Base-by-base conservation (phyloP, 2,797 vertebrate genomes). In the Morelia viridis region DNA sequence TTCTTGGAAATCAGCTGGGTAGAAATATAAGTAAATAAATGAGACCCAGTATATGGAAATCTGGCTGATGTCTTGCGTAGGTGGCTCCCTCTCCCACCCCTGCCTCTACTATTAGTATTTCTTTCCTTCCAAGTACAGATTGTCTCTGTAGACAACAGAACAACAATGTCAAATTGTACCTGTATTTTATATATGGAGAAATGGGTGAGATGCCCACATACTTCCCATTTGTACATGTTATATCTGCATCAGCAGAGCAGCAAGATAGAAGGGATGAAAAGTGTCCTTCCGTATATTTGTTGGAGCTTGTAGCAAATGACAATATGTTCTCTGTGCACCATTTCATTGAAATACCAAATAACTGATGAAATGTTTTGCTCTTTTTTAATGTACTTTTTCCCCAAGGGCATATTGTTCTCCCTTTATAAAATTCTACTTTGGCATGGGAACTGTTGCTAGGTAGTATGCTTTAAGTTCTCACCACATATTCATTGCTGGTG, bases 31-130 rank as follows among this genome's bases (percentile, higher is more conserved):
- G n/a, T 41, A 56, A 89, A 89, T 56, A 93, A 94, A 92, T 57
- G 58, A 93, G 87, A 68, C 92, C 86, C 17, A 89, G 6, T 57
- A 53, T n/a, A 50, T 87, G n/a, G 83, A 65, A 91, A 88, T 91
- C 76, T 94, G 90, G 19, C 80, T 64, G 93, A 89, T 94, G 10
- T 53, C 31, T 50, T 0, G 0, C 90, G 88, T 84, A 89, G 71
- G 90, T 60, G 87, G 89, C 11, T 92, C 50, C 90, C 87, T 94
- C 92, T 95, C 88, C 93, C 93, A 91, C 89, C 22, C 94, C n/a
- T 9, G 88, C 87, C 22, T 93, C n/a, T 26, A 19, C 84, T 95
- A 41, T 95, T 41, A 94, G 62, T 58, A 92, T 31, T 89, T 92
- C 92, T 71, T 93, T 15, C 3, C 91, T 93, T 93, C 50, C 35